Base-by-base conservation (phyloP, 2,888 invertebrate genomes). In the Volucella bombylans region DNA sequence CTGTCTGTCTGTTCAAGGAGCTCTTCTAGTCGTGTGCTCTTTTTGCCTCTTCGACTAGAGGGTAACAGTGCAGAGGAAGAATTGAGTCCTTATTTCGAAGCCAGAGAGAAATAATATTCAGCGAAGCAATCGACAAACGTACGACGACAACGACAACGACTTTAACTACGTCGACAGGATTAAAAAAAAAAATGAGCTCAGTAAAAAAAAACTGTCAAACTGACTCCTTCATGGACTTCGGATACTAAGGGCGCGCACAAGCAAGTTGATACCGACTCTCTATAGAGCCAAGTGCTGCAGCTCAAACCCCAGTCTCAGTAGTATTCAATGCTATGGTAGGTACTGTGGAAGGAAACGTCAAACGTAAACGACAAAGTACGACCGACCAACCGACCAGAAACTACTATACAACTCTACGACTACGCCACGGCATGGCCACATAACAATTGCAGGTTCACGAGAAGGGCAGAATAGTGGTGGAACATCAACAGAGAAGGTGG, bases 321-420 rank as follows among this genome's bases (percentile, higher is more conserved):
- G 23, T 55, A 61, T 57, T 77, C 31, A 31, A 31, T 31, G 31
- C 31, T 31, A 1, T 4, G 6, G 31, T 4, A 31, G 6, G 31
- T 4, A 31, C 6, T 31, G 6, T 31, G 54, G 54, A 74, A 69
- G 55, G 18, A 71, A 83, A 74, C 54, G 80, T 79, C 73, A 79
- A 79, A 73, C 67, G 65, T 67, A 80, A 80, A 83, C 57, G 69
- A 61, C 64, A 79, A 81, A 81, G 57, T 77, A 65, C n/a, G 18
- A 78, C 78, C 77, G 82, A 67, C 78, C 77, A 78, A 67, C 18
- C 50, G 78, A 59, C 18, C 43, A 65, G 39, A 59, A 65, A 41
- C 65, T 31, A 31, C 31, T 31, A 31, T 31, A 31, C 31, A 31
- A 31, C 31, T 31, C 31, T 45, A 50, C 43, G n/a, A 62, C 54